phyloP scores from a whole-genome alignment of 2,113 vertebrate species.

The Apodemus speciosus region DNA sequence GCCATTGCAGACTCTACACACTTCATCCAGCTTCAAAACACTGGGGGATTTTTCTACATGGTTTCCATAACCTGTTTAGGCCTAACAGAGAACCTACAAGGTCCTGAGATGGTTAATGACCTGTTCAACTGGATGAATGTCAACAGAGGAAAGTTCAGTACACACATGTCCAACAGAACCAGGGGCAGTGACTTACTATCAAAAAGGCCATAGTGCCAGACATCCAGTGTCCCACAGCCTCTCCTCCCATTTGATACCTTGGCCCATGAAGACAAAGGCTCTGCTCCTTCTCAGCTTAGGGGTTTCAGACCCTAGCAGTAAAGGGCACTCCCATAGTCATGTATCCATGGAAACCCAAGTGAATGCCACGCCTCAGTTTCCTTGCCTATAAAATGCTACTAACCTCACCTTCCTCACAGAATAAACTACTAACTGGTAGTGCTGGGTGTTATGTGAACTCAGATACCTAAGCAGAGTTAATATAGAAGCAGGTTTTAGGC shows the following conservation, averaged over 20 bases:
- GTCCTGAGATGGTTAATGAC: no score
- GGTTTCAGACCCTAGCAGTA: neutral
- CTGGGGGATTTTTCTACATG: neutral
- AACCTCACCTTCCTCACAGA: neutral
- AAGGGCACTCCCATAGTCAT: rapidly evolving
- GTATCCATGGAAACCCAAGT: neutral
- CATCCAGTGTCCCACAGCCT: rapidly evolving
- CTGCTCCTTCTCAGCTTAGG: neutral
- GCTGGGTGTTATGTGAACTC: rapidly evolving
- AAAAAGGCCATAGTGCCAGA: neutral
- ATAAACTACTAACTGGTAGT: neutral
- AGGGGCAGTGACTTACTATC: rapidly evolving
- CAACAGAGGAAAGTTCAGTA: neutral
- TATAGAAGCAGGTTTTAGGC: rapidly evolving
- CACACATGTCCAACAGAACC: rapidly evolving
- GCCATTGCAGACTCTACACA: neutral
- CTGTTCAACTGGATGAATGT: neutral
- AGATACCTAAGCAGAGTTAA: neutral
- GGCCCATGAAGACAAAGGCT: neutral
- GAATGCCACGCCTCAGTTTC: neutral
- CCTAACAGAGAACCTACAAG: neutral
- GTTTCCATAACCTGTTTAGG: neutral
- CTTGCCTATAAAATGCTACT: neutral
- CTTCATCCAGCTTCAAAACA: neutral
- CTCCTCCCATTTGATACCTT: neutral